phyloP scores from a whole-genome alignment of 2,888 invertebrate genomes.

The Pilophorus perplexus region DNA sequence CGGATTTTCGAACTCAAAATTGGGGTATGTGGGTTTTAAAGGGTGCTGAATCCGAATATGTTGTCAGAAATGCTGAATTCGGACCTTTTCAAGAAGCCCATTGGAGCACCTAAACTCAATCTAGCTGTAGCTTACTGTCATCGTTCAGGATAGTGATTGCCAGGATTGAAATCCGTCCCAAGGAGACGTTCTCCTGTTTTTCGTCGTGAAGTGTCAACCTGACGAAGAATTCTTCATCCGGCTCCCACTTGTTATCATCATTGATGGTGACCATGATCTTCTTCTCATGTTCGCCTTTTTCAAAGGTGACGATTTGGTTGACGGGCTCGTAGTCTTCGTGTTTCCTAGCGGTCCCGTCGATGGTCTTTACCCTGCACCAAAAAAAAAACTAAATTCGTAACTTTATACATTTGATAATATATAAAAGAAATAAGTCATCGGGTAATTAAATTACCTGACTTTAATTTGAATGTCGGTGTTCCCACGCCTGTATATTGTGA shows the following conservation, averaged over 20 bases:
- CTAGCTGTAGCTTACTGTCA: no score
- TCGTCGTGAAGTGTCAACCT: conserved; percentile 54
- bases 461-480: conserved; percentile 53
- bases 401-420: neutral
- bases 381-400: neutral
- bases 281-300: conserved; percentile 56
- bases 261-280: conserved; percentile 56
- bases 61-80: no score
- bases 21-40: no score
- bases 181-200: conserved; percentile 52
- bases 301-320: conserved; percentile 57
- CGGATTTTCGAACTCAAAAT: no score
- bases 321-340: conserved; percentile 58
- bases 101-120: no score
- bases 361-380: conserved; percentile 55
- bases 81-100: no score
- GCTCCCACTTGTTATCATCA: conserved; percentile 61
- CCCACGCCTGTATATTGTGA: conserved; percentile 55
- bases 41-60: no score
- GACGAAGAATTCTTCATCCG: conserved; percentile 62
- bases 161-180: conserved; percentile 58
- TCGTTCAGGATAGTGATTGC: conserved; percentile 61
- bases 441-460: conserved; percentile 49
- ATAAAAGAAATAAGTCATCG: neutral
- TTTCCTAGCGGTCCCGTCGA: conserved; percentile 60